A percentile compares a stretch with the other conserved stretches of the same genome.
phyloP scores from a whole-genome alignment of 1,140 invertebrate genomes.

The Euwallacea similis region DNA sequence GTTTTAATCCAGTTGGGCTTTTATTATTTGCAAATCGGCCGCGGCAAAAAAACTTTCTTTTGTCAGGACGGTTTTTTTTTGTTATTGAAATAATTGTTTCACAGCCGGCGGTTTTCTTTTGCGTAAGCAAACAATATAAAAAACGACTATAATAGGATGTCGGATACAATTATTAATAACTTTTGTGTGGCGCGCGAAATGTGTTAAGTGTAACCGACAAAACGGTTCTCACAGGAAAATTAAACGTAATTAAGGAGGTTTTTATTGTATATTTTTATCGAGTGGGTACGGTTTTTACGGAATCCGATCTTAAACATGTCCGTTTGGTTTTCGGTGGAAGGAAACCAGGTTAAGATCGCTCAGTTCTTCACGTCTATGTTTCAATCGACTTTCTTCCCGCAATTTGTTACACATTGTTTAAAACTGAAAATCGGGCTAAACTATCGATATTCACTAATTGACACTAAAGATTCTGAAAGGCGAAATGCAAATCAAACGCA shows the following conservation, averaged over 20 bases:
- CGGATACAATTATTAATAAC: conserved; percentile 14
- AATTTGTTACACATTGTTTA: not conserved
- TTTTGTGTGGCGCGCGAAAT: conserved; percentile 22
- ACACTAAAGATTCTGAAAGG: no score
- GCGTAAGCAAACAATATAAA: conserved; percentile 21
- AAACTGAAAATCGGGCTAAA: no score
- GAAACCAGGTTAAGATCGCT: conserved; percentile 10
- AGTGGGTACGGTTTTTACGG: conserved; percentile 9
- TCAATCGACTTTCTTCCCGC: conserved; percentile 1
- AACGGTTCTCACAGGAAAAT: conserved; percentile 24
- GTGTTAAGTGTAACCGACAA: conserved; percentile 19
- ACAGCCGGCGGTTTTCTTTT: conserved; percentile 13
- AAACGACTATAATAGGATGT: conserved; percentile 17
- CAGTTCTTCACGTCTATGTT: not conserved
- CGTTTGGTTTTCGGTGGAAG: not conserved
- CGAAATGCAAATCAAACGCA: no score
- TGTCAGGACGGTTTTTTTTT: not conserved
- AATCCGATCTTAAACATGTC: not conserved
- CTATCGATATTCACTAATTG: no score
- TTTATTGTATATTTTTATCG: conserved; percentile 8
- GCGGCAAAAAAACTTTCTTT: conserved; percentile 21
- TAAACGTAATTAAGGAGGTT: conserved; percentile 17
- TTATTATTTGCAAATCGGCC: conserved; percentile 19
- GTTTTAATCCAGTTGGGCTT: not conserved
- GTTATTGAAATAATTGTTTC: conserved; percentile 14